These are phyloP conservation scores for Mesochorus sp. DNA, from an alignment of 2,888 invertebrate species.

Conservation along the genomic window DNA sequence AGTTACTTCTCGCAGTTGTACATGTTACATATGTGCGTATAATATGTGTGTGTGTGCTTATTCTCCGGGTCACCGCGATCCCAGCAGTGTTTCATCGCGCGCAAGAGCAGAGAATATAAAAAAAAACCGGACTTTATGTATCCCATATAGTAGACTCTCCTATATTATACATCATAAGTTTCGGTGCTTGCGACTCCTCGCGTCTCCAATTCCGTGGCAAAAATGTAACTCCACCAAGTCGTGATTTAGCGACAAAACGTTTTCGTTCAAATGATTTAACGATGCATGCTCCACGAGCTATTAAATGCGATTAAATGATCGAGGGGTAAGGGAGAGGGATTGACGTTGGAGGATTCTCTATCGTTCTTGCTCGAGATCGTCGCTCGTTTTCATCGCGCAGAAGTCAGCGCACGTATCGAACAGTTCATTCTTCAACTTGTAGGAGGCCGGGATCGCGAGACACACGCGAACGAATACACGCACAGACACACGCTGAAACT, in stretches of 20 bases:
- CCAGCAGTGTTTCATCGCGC: slow-evolving; percentile 22
- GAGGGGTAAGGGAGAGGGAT: slow-evolving; percentile 1
- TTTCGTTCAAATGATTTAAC: slow-evolving; percentile 48
- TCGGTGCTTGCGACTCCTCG: not conserved
- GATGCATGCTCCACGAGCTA: slow-evolving; percentile 48
- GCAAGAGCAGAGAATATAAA: slow-evolving; percentile 2
- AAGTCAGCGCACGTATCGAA: slow-evolving; percentile 72
- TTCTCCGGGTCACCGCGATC: slow-evolving; percentile 40
- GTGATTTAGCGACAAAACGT: slow-evolving; percentile 15
- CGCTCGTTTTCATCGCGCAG: slow-evolving; percentile 54
- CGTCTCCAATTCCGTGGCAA: not conserved
- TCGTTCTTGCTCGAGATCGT: slow-evolving; percentile 48
- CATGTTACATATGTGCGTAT: not conserved
- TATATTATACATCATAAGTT: not conserved
- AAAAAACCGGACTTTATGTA: slow-evolving; percentile 47
- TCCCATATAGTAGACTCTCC: not conserved
- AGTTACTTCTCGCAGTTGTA: slow-evolving; percentile 46
- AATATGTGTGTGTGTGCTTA: slow-evolving; percentile 1
- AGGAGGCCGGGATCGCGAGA: slow-evolving; percentile 59
- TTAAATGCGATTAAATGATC: slow-evolving; percentile 61
- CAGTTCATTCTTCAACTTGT: slow-evolving; percentile 73
- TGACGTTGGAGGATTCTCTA: slow-evolving; percentile 51
- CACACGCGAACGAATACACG: slow-evolving; percentile 13
- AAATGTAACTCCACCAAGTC: slow-evolving; percentile 8
- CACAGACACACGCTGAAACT: slow-evolving; percentile 3